Evolutionary conservation across 2,113 vertebrate genomes (phyloP), one percentile per base, ranked within the genome.

Genomic region (Caranx melampygus): DNA sequence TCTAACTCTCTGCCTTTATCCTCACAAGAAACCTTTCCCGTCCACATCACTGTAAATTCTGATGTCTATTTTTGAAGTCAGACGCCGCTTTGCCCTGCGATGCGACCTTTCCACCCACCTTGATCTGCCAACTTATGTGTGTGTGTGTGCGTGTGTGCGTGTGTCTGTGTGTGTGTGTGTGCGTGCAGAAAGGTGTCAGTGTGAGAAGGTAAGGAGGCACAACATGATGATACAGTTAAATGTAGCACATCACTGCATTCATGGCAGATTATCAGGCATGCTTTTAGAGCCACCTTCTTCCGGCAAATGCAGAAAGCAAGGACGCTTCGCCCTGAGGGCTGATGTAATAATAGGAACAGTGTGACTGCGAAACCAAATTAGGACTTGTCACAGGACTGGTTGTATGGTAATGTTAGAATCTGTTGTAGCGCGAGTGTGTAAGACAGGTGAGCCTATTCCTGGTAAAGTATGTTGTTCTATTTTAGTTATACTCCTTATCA

Each of bases 341-440:
- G 54, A 85, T 79, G 86, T 90, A 91, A 90, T 89, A 88, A 90
- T 91, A 90, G 87, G 82, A 87, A 75, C 84, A 26, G 84, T 69
- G 49, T 52, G 83, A 87, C 75, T 62, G 66, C 2, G 0, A 76
- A 80, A 61, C 88, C 86, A 90, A 86, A 90, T 86, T 86, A 86
- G 85, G 90, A 78, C 66, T 37, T 40, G 64, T 86, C 74, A 71
- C 74, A 72, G 47, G 80, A 68, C 44, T 40, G 64, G 47, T 47
- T 61, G 79, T 66, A 70, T 62, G 65, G 83, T 75, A 79, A 84
- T 58, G 72, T 66, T 75, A 86, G 74, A 84, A 82, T 76, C 37
- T 47, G 70, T 60, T 64, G 71, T 18, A 57, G 63, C 4, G 2
- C 52, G 11, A 83, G 55, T n/a, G 35, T 63, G 52, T 42, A 31